These are phyloP conservation scores for Oscarella lobularis DNA, from an alignment of 37 sponge, comb jelly and placozoan species.

Conservation along the genomic window DNA sequence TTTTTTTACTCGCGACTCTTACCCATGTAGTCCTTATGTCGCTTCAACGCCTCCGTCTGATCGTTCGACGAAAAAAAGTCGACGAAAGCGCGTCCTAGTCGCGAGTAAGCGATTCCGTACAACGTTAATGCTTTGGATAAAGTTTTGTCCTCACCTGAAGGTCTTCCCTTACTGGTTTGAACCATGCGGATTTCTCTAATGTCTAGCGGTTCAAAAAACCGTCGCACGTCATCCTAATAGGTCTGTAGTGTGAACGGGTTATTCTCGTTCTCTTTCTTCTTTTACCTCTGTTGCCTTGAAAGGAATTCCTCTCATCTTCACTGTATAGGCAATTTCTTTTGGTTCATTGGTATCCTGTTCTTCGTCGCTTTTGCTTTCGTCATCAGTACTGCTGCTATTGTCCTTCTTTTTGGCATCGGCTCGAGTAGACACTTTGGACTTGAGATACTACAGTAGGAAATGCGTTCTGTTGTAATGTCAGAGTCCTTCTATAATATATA, in stretches of 20 bases:
- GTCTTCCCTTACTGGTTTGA: conserved; percentile 43
- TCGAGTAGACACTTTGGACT: conserved; percentile 17
- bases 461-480: too few species aligned
- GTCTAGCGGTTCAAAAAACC: conserved; percentile 76
- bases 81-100: conserved; percentile 67
- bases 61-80: conserved; percentile 71
- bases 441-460: conserved; percentile 41
- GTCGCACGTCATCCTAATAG: conserved; percentile 41
- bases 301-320: conserved; percentile 83
- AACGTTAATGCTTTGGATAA: too few species aligned
- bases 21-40: conserved; percentile 68
- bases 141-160: conserved; percentile 54
- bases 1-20: too few species aligned
- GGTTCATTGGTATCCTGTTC: neutral
- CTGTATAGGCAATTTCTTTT: conserved; percentile 31
- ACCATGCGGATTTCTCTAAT: conserved; percentile 44
- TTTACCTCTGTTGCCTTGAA: conserved; percentile 43
- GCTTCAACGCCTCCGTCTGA: conserved; percentile 50
- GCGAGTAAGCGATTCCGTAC: too few species aligned
- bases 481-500: too few species aligned
- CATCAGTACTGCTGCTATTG: neutral
- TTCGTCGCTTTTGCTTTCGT: neutral
- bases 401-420: neutral
- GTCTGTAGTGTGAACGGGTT: too few species aligned
- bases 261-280: too few species aligned